phyloP scores from a whole-genome alignment of 2,888 invertebrate genomes.

The Amiota minor region DNA sequence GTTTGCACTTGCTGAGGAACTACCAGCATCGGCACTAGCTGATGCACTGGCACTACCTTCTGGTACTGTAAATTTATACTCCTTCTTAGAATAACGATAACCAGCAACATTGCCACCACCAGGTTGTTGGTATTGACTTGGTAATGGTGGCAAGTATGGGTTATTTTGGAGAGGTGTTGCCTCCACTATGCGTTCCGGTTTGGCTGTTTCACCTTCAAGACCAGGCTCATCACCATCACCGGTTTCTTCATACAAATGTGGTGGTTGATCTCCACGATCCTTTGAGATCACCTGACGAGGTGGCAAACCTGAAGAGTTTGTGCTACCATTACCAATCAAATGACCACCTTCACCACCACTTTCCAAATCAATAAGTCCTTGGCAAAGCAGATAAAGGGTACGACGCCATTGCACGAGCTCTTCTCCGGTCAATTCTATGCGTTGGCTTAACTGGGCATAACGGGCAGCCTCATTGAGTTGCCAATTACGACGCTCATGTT shows the following conservation, averaged over 20 bases:
- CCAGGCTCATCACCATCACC: constrained; percentile 69
- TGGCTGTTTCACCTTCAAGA: constrained; percentile 56
- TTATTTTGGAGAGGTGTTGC: constrained; percentile 38
- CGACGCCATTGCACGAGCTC: constrained; percentile 66
- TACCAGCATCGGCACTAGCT: constrained; percentile 15
- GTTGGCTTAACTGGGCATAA: constrained; percentile 51
- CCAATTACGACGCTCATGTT: constrained; percentile 57
- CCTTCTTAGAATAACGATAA: constrained; percentile 52
- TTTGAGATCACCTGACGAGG: constrained; percentile 60
- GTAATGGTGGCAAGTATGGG: neutral
- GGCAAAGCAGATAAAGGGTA: constrained; percentile 62
- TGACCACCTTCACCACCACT: constrained; percentile 55
- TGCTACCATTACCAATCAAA: constrained; percentile 54
- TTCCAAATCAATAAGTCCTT: constrained; percentile 63
- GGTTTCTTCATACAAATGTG: constrained; percentile 67
- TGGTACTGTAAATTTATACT: constrained; percentile 50
- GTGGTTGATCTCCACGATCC: constrained; percentile 73
- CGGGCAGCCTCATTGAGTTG: constrained; percentile 53
- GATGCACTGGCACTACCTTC: constrained; percentile 28
- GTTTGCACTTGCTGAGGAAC: constrained; percentile 27
- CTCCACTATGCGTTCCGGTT: constrained; percentile 39
- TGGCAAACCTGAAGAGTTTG: constrained; percentile 54
- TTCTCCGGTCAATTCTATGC: constrained; percentile 53
- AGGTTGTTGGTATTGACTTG: constrained; percentile 21
- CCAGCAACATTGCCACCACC: constrained; percentile 45